Percentiles rank a stretch among this genome's conserved stretches.
phyloP scores from a whole-genome alignment of 2,888 invertebrate genomes.

The Plebejus melissa region DNA sequence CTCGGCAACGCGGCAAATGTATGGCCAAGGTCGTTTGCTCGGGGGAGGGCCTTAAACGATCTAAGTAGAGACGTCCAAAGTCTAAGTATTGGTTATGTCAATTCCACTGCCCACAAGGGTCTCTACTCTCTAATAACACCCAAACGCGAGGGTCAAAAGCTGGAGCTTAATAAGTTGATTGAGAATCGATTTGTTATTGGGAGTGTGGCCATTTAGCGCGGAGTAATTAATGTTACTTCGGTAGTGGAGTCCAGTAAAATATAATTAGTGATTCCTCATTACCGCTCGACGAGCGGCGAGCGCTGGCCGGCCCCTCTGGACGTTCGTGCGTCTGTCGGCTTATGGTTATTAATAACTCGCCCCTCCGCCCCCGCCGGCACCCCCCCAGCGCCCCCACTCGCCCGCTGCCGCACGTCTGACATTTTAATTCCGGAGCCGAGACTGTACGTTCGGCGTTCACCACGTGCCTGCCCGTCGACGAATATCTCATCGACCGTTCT shows the following conservation, averaged over 20 bases:
- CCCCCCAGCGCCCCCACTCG: conserved; percentile 59
- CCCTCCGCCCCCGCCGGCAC: conserved; percentile 49
- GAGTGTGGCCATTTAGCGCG: conserved; percentile 39
- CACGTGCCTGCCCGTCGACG: conserved; percentile 63
- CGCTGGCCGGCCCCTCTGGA: conserved; percentile 69
- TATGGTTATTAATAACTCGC: conserved; percentile 78
- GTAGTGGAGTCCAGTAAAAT: conserved; percentile 75
- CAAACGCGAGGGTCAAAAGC: background rate
- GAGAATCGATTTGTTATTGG: conserved; percentile 9
- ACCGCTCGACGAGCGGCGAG: conserved; percentile 54
- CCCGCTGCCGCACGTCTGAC: conserved; percentile 74
- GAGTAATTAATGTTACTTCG: conserved; percentile 61
- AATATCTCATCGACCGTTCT: conserved; percentile 61
- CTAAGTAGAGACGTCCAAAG: conserved; percentile 38
- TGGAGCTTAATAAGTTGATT: background rate
- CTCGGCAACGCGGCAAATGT: no score
- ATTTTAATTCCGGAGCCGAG: conserved; percentile 75
- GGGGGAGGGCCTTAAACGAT: background rate
- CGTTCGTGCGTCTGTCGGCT: conserved; percentile 79
- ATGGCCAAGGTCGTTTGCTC: no score
- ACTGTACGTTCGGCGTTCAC: conserved; percentile 61
- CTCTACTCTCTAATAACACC: conserved; percentile 24
- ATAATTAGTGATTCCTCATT: conserved; percentile 80
- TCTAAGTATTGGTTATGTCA: background rate
- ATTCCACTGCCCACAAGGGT: background rate